A percentile compares a stretch with the other conserved stretches of the same genome.
These are phyloP conservation scores for Mechanitis messenoides DNA, from an alignment of 2,888 invertebrate genomes.

Conservation along the genomic window DNA sequence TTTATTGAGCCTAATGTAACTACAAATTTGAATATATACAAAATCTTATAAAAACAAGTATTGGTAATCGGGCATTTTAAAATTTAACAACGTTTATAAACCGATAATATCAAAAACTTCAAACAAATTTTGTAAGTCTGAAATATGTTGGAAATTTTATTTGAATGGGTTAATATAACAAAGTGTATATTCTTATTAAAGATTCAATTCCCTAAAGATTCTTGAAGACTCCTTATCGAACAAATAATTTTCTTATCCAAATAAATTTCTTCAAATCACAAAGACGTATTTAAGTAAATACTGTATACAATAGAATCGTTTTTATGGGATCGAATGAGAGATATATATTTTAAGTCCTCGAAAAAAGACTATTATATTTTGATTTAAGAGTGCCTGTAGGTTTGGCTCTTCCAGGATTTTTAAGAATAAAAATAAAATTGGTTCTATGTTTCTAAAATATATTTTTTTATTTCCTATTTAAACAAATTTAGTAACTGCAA, in stretches of 20 bases:
- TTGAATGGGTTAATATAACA: background rate
- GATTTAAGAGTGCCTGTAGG: background rate
- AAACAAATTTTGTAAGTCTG: background rate
- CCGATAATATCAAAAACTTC: background rate
- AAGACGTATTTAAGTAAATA: conserved; percentile 34
- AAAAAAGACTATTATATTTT: conserved; percentile 15
- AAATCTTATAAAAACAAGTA: no score
- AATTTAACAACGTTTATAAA: background rate
- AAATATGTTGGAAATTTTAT: background rate
- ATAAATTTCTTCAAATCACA: conserved; percentile 25
- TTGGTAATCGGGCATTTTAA: background rate
- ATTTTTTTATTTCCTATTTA: background rate
- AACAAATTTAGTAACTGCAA: background rate
- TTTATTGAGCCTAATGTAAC: background rate
- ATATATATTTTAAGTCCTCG: conserved; percentile 16
- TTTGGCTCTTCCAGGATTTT: no score
- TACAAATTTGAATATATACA: no score
- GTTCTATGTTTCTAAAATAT: no score
- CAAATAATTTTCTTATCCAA: conserved; percentile 28
- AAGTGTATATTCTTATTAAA: conserved; percentile 9
- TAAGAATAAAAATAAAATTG: no score
- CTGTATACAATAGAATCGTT: conserved; percentile 28
- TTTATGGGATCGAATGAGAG: conserved; percentile 31
- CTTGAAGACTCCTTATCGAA: conserved; percentile 6
- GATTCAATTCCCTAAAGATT: conserved; percentile 16